phyloP scores from a whole-genome alignment of 2,888 invertebrate species.

The Chrysina gloriosa region DNA sequence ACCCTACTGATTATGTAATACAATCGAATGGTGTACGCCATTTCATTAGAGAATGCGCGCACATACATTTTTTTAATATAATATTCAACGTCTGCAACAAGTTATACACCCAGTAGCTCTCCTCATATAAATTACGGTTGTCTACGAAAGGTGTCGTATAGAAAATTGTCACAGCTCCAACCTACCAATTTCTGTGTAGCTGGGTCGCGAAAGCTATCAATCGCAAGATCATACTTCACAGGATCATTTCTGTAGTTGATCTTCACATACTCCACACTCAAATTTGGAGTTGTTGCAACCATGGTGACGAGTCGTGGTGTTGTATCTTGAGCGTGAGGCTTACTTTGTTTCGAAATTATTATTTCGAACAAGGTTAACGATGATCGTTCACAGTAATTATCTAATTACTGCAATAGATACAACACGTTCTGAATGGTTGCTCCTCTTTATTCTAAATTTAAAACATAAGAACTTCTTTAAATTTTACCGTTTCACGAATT shows the following conservation, averaged over 20 bases:
- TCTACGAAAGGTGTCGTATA: too few species aligned
- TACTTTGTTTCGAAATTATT: slow-evolving; percentile 30
- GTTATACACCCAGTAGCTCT: too few species aligned
- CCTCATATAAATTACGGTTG: too few species aligned
- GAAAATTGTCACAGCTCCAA: too few species aligned
- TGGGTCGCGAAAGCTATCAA: not conserved
- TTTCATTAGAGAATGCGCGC: too few species aligned
- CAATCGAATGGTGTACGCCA: too few species aligned
- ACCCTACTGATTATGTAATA: too few species aligned
- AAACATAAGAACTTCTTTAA: too few species aligned
- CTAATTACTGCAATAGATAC: not conserved
- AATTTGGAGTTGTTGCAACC: slow-evolving; percentile 67
- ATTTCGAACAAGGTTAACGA: slow-evolving; percentile 51
- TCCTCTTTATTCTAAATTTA: too few species aligned
- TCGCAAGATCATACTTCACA: slow-evolving; percentile 68
- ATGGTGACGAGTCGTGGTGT: slow-evolving; percentile 71
- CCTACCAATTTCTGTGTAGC: not conserved
- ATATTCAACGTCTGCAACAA: too few species aligned
- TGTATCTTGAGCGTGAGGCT: slow-evolving; percentile 68
- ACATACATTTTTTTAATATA: too few species aligned
- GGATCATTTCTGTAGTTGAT: slow-evolving; percentile 77
- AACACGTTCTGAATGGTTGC: not conserved
- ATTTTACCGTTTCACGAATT: too few species aligned
- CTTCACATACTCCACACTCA: slow-evolving; percentile 69
- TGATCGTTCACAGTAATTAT: slow-evolving; percentile 59